phyloP scores from a whole-genome alignment of 2,797 vertebrate species.

The Agapornis canus region DNA sequence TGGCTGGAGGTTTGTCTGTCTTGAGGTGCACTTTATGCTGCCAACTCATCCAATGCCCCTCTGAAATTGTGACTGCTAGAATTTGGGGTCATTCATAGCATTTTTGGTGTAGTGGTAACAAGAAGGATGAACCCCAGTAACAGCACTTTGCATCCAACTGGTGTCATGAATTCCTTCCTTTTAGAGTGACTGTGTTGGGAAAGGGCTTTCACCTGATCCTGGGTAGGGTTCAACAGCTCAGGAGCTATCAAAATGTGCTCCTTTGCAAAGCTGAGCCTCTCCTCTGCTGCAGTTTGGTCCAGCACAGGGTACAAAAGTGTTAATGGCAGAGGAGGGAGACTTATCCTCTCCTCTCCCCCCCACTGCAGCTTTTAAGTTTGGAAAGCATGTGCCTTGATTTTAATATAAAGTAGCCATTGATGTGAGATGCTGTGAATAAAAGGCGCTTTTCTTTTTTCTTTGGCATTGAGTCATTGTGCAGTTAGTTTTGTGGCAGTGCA shows the following conservation, averaged over 20 bases:
- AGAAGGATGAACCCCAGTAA: background rate
- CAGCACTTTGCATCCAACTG: fast-evolving
- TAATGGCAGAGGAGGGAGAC: background rate
- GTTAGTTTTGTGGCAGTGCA: conserved; percentile 6
- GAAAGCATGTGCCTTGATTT: conserved; percentile 57
- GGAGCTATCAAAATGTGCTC: background rate
- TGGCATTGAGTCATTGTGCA: conserved; percentile 35
- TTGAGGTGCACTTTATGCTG: background rate
- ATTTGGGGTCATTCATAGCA: fast-evolving
- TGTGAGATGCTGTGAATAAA: conserved; percentile 28
- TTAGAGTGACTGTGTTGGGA: too few species aligned
- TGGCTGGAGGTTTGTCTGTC: background rate
- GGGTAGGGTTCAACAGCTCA: too few species aligned
- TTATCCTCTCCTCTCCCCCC: background rate
- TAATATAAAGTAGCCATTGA: conserved; percentile 64
- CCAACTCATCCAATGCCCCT: background rate
- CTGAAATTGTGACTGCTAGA: fast-evolving
- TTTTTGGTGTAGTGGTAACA: fast-evolving
- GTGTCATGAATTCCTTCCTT: background rate
- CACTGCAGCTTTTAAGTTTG: conserved; percentile 35
- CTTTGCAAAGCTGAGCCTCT: background rate
- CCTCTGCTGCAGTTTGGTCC: background rate
- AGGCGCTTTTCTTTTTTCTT: conserved; percentile 42
- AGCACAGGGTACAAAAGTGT: background rate
- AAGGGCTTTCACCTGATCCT: background rate